A percentile compares a stretch with the other conserved stretches of the same genome.
phyloP scores from a whole-genome alignment of 2,797 vertebrate species.

The Sparidentex hasta region DNA sequence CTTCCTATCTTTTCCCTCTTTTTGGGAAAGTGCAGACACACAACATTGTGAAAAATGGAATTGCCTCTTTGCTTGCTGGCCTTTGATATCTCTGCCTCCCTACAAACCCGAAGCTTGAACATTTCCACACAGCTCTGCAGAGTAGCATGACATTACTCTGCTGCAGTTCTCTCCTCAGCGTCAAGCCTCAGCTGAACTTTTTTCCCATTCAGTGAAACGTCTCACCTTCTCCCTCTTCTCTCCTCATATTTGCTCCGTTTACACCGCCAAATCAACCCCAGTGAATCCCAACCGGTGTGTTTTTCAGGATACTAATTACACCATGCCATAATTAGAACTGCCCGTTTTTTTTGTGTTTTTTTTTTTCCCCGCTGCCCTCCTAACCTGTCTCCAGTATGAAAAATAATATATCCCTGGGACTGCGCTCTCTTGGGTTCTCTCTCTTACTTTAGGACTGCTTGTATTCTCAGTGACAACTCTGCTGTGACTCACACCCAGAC shows the following conservation, averaged over 20 bases:
- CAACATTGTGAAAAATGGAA: conserved; percentile 23
- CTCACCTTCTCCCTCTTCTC: background rate
- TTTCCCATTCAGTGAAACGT: conserved; percentile 33
- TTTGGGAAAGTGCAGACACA: conserved; percentile 29
- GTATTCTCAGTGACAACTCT: conserved; percentile 38
- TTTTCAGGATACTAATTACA: conserved; percentile 10
- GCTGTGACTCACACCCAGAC: conserved; percentile 42
- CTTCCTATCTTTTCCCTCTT: background rate
- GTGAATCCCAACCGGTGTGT: background rate
- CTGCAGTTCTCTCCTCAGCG: conserved; percentile 3
- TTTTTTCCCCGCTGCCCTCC: too few species aligned
- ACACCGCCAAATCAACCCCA: conserved; percentile 1
- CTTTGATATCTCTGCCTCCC: conserved; percentile 39
- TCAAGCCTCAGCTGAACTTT: conserved; percentile 16
- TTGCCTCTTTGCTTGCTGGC: conserved; percentile 36
- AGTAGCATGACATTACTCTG: conserved; percentile 16
- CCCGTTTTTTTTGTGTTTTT: too few species aligned
- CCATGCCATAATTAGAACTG: conserved; percentile 2
- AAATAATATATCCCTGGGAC: background rate
- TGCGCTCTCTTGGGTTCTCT: conserved; percentile 17
- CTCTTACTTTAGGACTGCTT: conserved; percentile 8
- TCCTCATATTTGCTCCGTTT: conserved; percentile 22
- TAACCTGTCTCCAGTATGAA: background rate
- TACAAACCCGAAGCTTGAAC: conserved; percentile 5
- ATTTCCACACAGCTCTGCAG: conserved; percentile 29